Conservation (phyloP, 2,113 vertebrate genomes). For the Daubentonia madagascariensis region DNA sequence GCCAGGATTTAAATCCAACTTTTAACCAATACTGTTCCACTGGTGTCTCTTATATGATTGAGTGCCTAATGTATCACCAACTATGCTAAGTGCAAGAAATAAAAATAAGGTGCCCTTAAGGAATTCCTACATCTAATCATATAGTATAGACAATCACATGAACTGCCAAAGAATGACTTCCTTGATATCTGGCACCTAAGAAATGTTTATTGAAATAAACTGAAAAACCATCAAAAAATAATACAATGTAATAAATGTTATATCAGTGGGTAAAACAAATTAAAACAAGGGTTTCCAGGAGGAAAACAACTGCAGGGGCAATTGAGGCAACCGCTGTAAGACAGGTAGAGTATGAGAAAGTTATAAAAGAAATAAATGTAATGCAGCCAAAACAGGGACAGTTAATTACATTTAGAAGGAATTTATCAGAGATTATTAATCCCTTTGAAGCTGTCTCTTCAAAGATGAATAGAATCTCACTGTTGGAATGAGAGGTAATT, state of each 20-base stretch:
- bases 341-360: not conserved
- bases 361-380: not conserved
- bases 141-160: not conserved
- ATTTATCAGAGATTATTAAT: not conserved
- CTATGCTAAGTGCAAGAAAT: not conserved
- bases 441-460: not conserved
- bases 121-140: not conserved
- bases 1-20: not conserved
- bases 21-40: not conserved
- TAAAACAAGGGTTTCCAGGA: not conserved
- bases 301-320: not conserved
- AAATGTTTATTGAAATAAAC: not conserved
- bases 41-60: not conserved
- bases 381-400: not conserved
- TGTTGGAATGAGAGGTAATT: not conserved
- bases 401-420: not conserved
- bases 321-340: not conserved
- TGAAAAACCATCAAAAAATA: not conserved
- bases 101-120: not conserved
- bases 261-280: not conserved
- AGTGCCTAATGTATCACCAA: not conserved
- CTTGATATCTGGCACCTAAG: not conserved
- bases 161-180: not conserved
- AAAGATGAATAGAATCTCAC: not conserved
- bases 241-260: not conserved